Evolutionary conservation across 2,797 vertebrate genomes (phyloP).

Genomic region (Ptychobarbus kaznakovi): DNA sequence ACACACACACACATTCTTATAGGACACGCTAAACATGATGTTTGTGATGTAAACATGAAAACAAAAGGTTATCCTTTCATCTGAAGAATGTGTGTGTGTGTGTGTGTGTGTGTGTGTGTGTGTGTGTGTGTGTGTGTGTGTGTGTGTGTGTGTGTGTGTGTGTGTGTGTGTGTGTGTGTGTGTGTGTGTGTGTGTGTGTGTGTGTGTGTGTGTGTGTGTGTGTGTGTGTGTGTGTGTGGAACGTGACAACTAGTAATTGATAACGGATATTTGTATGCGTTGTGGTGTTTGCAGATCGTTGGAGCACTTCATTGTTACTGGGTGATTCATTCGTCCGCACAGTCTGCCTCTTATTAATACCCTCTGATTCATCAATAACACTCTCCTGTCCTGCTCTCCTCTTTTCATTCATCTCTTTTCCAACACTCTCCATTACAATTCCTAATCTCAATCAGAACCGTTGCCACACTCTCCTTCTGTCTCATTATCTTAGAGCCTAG

Average conservation of each 20-base stretch:
- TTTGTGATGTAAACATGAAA: neutral
- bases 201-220: neutral
- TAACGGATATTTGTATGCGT: constrained; percentile 36
- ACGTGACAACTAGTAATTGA: constrained; percentile 19
- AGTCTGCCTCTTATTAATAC: constrained; percentile 51
- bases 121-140: neutral
- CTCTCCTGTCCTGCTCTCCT: constrained; percentile 48
- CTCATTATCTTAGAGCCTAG: constrained; percentile 33
- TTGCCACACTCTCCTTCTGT: neutral
- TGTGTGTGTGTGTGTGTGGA: neutral
- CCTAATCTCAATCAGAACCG: constrained; percentile 12
- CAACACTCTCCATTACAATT: constrained; percentile 10
- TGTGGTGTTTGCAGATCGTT: constrained; percentile 20
- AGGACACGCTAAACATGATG: neutral
- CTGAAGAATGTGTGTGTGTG: neutral
- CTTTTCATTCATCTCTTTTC: constrained; percentile 43
- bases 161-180: too few species aligned
- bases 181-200: neutral
- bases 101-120: neutral
- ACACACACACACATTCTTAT: neutral
- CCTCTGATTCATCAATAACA: constrained; percentile 75
- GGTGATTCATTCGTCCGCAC: constrained; percentile 43
- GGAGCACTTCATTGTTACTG: constrained; percentile 42
- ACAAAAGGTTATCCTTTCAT: constrained; percentile 9
- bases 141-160: neutral